These are phyloP conservation scores for Tarsius wallacei DNA, from an alignment of 2,797 vertebrate species.

Conservation along the genomic window DNA sequence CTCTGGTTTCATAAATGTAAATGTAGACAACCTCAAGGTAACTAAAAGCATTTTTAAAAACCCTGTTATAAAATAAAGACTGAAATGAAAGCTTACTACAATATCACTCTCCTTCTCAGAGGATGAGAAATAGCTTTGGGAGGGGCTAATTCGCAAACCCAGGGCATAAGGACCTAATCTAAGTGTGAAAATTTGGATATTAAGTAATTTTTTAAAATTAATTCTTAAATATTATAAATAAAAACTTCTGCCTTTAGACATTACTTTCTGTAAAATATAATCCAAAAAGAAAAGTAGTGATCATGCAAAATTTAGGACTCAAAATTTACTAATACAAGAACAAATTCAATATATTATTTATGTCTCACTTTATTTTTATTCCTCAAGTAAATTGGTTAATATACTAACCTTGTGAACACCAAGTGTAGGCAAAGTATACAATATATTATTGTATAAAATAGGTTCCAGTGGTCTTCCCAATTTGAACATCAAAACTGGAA, in stretches of 20 bases:
- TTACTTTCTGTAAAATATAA: background rate
- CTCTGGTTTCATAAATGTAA: background rate
- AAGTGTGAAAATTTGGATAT: background rate
- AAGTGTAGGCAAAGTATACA: conserved; percentile 95
- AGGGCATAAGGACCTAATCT: background rate
- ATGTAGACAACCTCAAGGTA: background rate
- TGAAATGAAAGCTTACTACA: background rate
- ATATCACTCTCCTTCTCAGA: background rate
- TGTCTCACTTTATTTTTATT: background rate
- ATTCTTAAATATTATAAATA: conserved; percentile 12
- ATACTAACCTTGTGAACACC: conserved; percentile 96
- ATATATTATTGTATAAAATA: conserved; percentile 91
- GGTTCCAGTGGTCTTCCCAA: conserved; percentile 94
- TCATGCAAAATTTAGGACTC: conserved; percentile 3
- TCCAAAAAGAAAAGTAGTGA: background rate
- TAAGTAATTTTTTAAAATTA: conserved; percentile 31
- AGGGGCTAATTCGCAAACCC: background rate
- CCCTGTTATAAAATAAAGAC: background rate
- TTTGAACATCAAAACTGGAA: conserved; percentile 96
- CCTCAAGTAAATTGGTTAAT: background rate
- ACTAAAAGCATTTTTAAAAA: background rate
- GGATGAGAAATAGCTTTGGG: background rate
- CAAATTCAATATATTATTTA: conserved; percentile 52
- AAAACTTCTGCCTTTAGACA: conserved; percentile 15
- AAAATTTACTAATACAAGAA: conserved; percentile 47